A percentile compares a stretch with the other conserved stretches of the same genome.
These are phyloP conservation scores for Chironomus tentans DNA, from an alignment of 2,888 invertebrate species.

Conservation along the genomic window DNA sequence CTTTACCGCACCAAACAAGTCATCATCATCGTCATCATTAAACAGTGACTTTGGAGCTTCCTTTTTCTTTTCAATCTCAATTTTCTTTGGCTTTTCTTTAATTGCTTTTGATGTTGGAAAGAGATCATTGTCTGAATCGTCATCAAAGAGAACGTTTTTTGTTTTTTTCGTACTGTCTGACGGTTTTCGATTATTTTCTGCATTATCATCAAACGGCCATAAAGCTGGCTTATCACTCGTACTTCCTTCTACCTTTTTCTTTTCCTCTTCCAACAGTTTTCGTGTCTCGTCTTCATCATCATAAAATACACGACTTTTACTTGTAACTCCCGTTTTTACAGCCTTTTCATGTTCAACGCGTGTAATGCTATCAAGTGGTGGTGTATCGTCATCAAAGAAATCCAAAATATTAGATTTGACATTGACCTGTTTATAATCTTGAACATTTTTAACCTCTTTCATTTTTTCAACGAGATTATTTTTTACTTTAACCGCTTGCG, in stretches of 20 bases:
- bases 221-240: not conserved
- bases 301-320: conserved; percentile 11
- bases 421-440: not conserved
- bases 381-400: not conserved
- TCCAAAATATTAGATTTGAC: not conserved
- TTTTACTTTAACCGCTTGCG: not conserved
- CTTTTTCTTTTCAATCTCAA: not conserved
- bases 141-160: conserved; percentile 12
- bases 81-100: not conserved
- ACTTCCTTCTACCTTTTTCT: not conserved
- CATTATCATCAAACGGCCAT: not conserved
- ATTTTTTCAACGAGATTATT: not conserved
- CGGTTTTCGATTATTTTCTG: not conserved
- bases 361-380: not conserved
- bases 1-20: not conserved
- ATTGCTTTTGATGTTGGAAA: not conserved
- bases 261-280: not conserved
- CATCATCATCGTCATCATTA: conserved; percentile 17
- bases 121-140: not conserved
- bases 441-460: no score
- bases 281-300: conserved; percentile 18
- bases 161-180: not conserved
- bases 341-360: not conserved
- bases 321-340: not conserved
- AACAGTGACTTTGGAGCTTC: not conserved